Percentiles rank a stretch among this genome's conserved stretches.
These are phyloP conservation scores for Naso thynnoides DNA, from an alignment of 2,797 vertebrate species.

Conservation along the genomic window DNA sequence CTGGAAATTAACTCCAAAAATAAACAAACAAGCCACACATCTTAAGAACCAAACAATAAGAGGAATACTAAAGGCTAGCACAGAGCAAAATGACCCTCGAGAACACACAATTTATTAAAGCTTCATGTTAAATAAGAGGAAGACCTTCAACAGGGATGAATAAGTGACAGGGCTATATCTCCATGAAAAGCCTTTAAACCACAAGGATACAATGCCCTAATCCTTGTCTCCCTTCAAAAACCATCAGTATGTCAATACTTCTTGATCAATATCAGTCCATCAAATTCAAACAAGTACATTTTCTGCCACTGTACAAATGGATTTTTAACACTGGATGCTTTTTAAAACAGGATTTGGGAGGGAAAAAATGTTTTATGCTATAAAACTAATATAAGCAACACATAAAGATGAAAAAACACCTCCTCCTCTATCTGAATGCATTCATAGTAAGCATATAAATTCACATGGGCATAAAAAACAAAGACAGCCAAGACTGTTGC, in stretches of 20 bases:
- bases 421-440: background rate
- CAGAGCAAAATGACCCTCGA: background rate
- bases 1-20: background rate
- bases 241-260: conserved; percentile 11
- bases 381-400: background rate
- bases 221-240: conserved; percentile 2
- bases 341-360: too few species aligned
- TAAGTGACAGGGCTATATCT: background rate
- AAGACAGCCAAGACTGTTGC: conserved; percentile 23
- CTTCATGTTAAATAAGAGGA: conserved; percentile 6
- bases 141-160: background rate
- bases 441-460: conserved; percentile 20
- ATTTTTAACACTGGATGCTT: background rate
- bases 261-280: background rate
- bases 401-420: background rate
- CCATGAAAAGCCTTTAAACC: background rate
- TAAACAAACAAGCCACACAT: background rate
- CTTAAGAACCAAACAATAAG: background rate
- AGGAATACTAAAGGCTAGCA: background rate
- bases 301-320: background rate
- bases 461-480: conserved; percentile 32
- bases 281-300: background rate
- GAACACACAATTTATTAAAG: background rate
- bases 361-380: too few species aligned
- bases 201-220: background rate